Evolutionary conservation across 2,113 vertebrate genomes (phyloP).

Genomic region (Leptocoma aspasia): DNA sequence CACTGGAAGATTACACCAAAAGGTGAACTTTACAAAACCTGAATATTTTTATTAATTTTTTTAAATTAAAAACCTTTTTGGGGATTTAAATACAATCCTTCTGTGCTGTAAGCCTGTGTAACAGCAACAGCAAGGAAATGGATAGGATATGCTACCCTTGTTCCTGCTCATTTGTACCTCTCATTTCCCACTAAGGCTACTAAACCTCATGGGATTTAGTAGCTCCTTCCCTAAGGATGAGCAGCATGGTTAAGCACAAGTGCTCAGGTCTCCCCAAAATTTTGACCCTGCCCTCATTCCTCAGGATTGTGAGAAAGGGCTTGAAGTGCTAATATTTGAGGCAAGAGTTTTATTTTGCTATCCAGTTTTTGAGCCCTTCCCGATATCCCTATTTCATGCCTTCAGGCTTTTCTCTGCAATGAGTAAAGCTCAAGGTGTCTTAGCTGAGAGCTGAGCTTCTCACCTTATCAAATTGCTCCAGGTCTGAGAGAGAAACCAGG

Average conservation of each 20-base stretch:
- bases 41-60: constrained; percentile 10
- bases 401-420: constrained; percentile 41
- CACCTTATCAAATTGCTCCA: constrained; percentile 44
- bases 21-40: constrained; percentile 61
- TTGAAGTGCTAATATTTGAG: constrained; percentile 20
- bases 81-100: constrained; percentile 46
- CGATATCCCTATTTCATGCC: constrained; percentile 40
- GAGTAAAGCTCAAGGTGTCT: constrained; percentile 8
- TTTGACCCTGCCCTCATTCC: neutral
- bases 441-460: constrained; percentile 30
- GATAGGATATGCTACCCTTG: neutral
- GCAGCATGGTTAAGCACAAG: neutral
- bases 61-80: constrained; percentile 20
- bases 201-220: neutral
- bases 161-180: constrained; percentile 15
- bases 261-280: neutral
- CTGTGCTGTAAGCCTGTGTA: neutral
- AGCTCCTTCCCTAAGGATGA: neutral
- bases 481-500: neutral
- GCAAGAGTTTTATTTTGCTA: constrained; percentile 42
- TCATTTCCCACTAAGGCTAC: neutral
- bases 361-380: constrained; percentile 3
- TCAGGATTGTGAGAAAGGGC: neutral
- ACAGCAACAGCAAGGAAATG: neutral
- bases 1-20: constrained; percentile 51